Evolutionary conservation across 2,797 vertebrate species (phyloP), one percentile per base, ranked within the genome.

Genomic region (Emys orbicularis): DNA sequence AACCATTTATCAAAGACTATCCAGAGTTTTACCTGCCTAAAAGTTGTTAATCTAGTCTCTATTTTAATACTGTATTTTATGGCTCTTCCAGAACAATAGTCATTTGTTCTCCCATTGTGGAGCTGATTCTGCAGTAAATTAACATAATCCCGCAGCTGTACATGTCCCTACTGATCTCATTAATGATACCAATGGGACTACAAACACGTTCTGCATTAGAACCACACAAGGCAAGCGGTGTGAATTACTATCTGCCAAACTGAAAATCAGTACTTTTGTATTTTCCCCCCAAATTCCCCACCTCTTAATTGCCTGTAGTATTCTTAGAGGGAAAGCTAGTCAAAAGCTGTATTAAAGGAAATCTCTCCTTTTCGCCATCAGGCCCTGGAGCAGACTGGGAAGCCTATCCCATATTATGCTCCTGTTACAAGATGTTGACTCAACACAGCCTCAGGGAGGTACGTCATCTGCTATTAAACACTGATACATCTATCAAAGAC

Each of bases 61-160:
- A 12, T 89, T 97, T 79, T 94, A 93, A 95, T 82, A 81, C 57
- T 79, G 88, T 90, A 94, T 94, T 96, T 93, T 96, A 96, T 90
- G 37, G 94, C 44, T 87, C 90, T 94, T 92, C 72, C 94, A 95
- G 92, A 96, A 41, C 54, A 81, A 82, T 6, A 93, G 90, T 95
- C 92, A 96, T 82, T 84, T 29, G 37, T 41, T 83, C 83, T 92
- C 74, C 74, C 74, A 27, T 18, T 49, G 74, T 85, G 90, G 91
- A 95, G 87, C 41, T 91, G 41, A 81, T 86, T 81, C 87, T 93
- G 89, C 93, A 96, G 82, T 83, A 18, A 94, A 89, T 49, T 94
- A 95, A 91, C 94, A 19, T 77, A 19, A 76, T 86, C 92, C 56
- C 19, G 4, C 25, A 49, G 56, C 81, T 47, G 44, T 23, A 10